Base-by-base conservation (phyloP, 2,888 invertebrate species). In the Caenorhabditis doughertyi region DNA sequence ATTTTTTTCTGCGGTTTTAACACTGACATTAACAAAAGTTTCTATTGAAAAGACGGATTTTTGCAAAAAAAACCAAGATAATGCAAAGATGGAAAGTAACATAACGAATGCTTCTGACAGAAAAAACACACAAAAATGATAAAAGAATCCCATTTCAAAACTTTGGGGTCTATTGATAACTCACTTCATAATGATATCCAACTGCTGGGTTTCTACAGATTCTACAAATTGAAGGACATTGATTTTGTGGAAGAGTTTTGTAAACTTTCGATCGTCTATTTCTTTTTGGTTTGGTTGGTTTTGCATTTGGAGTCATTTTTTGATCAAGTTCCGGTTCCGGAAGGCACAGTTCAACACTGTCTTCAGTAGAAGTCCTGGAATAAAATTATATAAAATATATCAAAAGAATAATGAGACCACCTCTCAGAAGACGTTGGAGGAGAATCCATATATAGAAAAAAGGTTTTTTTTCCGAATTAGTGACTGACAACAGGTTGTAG, bases 131-230 rank as follows among this genome's bases (percentile, higher is more conserved):
- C 16, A 5, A 21, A 51, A 21, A 8, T 21, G 51, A 9, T 13
- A 18, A 8, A 21, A 18, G 13, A 51, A 21, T 23, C 18, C 47
- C 4, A 4, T 32, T n/a, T 58, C 21, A 2, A n/a, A n/a, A n/a
- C n/a, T n/a, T n/a, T n/a, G n/a, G n/a, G n/a, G n/a, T 35, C 21
- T 21, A 35, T 9, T n/a, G n/a, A n/a, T n/a, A n/a, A 49, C 47
- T 49, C 18, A 80, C 80, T 39, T 80, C 80, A 53, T 80, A 80
- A 60, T 80, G 80, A 49, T 80, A 73, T 8, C 73, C 73, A 23
- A 73, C 44, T 9, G 73, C 73, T 1, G 73, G 73, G 23, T 73
- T 73, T n/a, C 73, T 39, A 51, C 73, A 73, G 13, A 73, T 55
- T 7, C 64, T 62, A 27, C 73, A 73, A 4, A 64, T 23, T 16